phyloP scores from a whole-genome alignment of 2,888 invertebrate species.

The Aporophyla nigra region DNA sequence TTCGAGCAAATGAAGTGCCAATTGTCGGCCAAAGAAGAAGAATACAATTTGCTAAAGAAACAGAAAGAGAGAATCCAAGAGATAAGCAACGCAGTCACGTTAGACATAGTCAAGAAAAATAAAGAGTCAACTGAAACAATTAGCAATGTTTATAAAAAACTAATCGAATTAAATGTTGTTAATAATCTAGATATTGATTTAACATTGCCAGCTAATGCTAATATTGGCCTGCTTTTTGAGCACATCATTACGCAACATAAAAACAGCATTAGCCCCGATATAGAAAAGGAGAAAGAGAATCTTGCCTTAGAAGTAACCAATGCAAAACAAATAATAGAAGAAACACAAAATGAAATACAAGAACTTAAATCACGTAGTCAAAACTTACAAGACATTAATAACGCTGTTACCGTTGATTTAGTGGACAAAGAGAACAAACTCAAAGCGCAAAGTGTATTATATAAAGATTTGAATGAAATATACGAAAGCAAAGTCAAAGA shows the following conservation, averaged over 20 bases:
- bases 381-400: slow-evolving; percentile 70
- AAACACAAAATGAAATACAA: slow-evolving; percentile 74
- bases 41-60: slow-evolving; percentile 76
- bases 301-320: slow-evolving; percentile 71
- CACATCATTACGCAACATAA: slow-evolving; percentile 69
- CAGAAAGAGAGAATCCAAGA: slow-evolving; percentile 82
- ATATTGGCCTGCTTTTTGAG: slow-evolving; percentile 75
- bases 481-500: slow-evolving; percentile 76
- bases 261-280: slow-evolving; percentile 37
- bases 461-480: slow-evolving; percentile 73
- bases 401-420: slow-evolving; percentile 67
- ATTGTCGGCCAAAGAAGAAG: slow-evolving; percentile 78
- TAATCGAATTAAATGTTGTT: slow-evolving; percentile 74
- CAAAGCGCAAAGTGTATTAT: slow-evolving; percentile 63
- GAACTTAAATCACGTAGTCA: slow-evolving; percentile 66
- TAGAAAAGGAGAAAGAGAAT: slow-evolving; percentile 68
- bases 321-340: slow-evolving; percentile 69
- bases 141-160: slow-evolving; percentile 71
- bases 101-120: slow-evolving; percentile 82
- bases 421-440: slow-evolving; percentile 71
- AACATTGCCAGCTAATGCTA: slow-evolving; percentile 69
- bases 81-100: slow-evolving; percentile 82
- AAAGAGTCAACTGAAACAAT: slow-evolving; percentile 76
- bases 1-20: slow-evolving; percentile 75
- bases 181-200: slow-evolving; percentile 70